Base-by-base conservation (phyloP, 1,140 invertebrate genomes). In the Homarus americanus region DNA sequence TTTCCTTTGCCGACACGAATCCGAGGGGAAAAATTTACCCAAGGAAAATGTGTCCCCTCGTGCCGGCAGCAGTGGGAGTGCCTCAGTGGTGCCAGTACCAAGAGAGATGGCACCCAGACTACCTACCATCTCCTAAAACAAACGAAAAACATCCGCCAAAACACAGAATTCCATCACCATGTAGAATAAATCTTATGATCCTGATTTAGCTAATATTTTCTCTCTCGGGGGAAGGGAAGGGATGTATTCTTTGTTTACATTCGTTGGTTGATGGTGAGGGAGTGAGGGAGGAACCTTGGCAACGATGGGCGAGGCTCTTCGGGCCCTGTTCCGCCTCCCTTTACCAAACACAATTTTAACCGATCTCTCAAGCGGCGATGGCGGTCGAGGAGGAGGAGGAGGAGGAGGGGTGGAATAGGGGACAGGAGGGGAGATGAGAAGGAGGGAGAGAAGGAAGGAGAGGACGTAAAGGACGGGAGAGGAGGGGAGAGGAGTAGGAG, bases 21-120 rank as follows among this genome's bases (percentile, higher is more conserved):
- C 63, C 63, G n/a, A 69, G 63, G 63, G 63, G 63, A 69, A 69
- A 69, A 69, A 69, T 69, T 69, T 32, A 32, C n/a, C 63, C n/a
- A 63, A 32, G 63, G 63, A 69, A 69, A 69, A 69, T 69, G 63
- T 69, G n/a, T 69, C 63, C 63, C 63, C 63, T 69, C 63, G 63
- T 69, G 63, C 63, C 28, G 28, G n/a, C 63, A 69, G 63, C 63
- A 32, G n/a, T 28, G n/a, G 32, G 28, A 32, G 63, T 69, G n/a
- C 63, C 63, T 28, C 63, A 69, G 63, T 12, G 63, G n/a, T 69
- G 63, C 63, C 63, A 69, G 63, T 69, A 28, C 63, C n/a, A 69
- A 32, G 28, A 69, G n/a, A 7, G 15, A 15, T 7, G 44, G 63
- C 63, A 7, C n/a, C 12, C 58, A 49, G 44, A 10, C 44, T 49